These are phyloP conservation scores for Cyrtonyx montezumae DNA, from an alignment of 2,113 vertebrate species.

Conservation along the genomic window DNA sequence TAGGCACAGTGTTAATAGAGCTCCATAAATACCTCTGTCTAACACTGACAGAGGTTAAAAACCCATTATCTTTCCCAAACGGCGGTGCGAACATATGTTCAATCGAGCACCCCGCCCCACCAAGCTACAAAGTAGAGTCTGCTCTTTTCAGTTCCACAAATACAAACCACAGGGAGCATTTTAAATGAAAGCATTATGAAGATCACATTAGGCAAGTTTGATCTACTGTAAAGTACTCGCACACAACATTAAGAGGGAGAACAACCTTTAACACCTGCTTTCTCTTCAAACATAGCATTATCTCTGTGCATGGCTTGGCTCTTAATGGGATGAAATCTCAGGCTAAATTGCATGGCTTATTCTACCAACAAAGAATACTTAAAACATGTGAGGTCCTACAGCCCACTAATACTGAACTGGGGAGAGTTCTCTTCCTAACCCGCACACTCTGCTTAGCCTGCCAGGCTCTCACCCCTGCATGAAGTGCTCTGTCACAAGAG, in stretches of 20 bases:
- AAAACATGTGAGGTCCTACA: neutral
- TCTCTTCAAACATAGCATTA: constrained; percentile 66
- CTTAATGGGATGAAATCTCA: constrained; percentile 53
- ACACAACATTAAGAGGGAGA: constrained; percentile 51
- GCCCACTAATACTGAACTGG: neutral
- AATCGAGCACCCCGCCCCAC: constrained; percentile 38
- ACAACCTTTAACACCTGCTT: constrained; percentile 71
- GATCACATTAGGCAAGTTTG: constrained; percentile 73
- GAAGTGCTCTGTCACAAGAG: neutral
- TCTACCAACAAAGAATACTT: neutral
- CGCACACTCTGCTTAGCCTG: accelerated
- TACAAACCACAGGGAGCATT: constrained; percentile 68
- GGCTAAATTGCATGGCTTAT: constrained; percentile 24
- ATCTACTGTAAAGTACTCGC: constrained; percentile 69
- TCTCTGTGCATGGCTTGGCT: constrained; percentile 43
- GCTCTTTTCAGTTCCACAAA: constrained; percentile 64
- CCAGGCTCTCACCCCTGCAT: neutral
- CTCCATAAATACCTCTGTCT: constrained; percentile 48
- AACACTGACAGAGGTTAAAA: constrained; percentile 73
- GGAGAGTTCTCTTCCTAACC: neutral
- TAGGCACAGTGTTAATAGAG: constrained; percentile 20
- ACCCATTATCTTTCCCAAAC: constrained; percentile 69
- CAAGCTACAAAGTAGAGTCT: constrained; percentile 61
- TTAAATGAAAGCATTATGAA: constrained; percentile 71
- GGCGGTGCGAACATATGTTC: constrained; percentile 61